phyloP scores from a whole-genome alignment of 2,888 invertebrate species.

The Polia nebulosa region DNA sequence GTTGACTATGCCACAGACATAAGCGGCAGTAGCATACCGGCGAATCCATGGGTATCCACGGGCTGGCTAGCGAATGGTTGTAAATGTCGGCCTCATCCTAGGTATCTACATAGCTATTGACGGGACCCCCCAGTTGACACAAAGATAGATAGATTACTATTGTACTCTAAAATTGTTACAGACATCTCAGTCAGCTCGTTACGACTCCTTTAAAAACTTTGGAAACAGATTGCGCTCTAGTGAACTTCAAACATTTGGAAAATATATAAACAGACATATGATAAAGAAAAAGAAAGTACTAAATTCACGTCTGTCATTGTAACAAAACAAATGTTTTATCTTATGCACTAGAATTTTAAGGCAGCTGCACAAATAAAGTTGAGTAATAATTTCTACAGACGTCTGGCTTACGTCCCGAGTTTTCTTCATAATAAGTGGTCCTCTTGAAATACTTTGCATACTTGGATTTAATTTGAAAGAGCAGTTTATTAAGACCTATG shows the following conservation, averaged over 20 bases:
- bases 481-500: not conserved
- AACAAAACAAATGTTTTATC: constrained; percentile 46
- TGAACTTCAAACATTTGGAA: not conserved
- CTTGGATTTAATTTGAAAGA: constrained; percentile 22
- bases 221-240: not conserved
- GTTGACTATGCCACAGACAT: not conserved
- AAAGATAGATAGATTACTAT: no score
- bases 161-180: not conserved
- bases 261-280: not conserved
- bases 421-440: constrained; percentile 33
- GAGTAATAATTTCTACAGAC: constrained; percentile 46
- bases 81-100: no score
- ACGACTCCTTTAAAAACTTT: not conserved
- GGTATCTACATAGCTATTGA: no score
- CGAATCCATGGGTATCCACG: not conserved
- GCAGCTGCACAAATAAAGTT: constrained; percentile 60
- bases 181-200: not conserved
- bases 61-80: not conserved
- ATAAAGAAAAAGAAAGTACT: constrained; percentile 3
- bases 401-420: constrained; percentile 29
- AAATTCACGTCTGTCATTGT: constrained; percentile 34
- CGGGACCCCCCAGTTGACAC: no score
- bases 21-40: not conserved
- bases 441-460: constrained; percentile 34
- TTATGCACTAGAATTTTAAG: constrained; percentile 40